Evolutionary conservation across 2,797 vertebrate genomes (phyloP), one percentile per base, ranked within the genome.

Genomic region (Pteronotus mesoamericanus): DNA sequence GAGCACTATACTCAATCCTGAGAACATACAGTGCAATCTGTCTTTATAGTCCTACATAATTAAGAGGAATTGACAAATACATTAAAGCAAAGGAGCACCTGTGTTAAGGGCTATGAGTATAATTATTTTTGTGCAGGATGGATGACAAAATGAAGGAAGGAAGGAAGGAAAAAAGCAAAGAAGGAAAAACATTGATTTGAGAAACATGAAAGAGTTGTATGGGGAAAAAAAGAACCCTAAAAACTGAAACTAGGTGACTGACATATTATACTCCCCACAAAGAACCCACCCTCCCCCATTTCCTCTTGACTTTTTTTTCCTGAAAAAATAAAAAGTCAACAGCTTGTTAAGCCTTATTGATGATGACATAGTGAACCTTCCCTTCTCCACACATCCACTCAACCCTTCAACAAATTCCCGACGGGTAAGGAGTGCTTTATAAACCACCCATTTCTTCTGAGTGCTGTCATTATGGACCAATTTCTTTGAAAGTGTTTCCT

Each of bases 401-500:
- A 91, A 42, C 92, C 80, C 82, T 89, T 94, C 90, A 91, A 82
- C 96, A 94, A 94, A 82, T 87, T 96, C 89, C 93, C 94, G 34
- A 0, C 82, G 86, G 39, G 64, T 82, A 77, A 86, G 74, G 78
- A 95, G 32, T 86, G 42, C 69, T 95, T 95, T 94, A 55, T 66
- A 92, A 95, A 86, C 55, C 64, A 59, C n/a, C 74, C 74, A 66
- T 96, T 96, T 96, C 78, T 84, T 96, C 91, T 79, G 75, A 96
- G 83, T 91, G 71, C 95, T 95, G 19, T 87, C 55, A 95, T 94
- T 89, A 66, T 29, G 48, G 55, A 32, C 59, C 95, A 93, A 89
- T 97, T 96, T 95, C 86, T 96, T 91, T 95, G 79, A 95, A 95
- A 97, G 71, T 87, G 59, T 95, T 97, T 95, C 75, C 92, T 87